Base-by-base conservation (phyloP, 2,888 invertebrate species). In the Hoplodrina ambigua region DNA sequence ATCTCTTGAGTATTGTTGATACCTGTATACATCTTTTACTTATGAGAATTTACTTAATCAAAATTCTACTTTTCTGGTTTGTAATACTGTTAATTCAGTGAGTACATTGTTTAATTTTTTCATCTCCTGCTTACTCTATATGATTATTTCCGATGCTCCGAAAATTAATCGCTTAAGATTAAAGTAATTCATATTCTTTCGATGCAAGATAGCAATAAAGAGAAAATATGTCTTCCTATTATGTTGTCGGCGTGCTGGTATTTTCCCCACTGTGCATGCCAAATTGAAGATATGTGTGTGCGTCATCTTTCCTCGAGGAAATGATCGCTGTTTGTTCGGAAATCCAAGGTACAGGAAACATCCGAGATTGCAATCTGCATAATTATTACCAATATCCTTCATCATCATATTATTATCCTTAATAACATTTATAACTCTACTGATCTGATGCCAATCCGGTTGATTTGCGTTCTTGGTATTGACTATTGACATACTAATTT, bases 1-100 rank as follows among this genome's bases (percentile, higher is more conserved):
- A 83, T 83, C 83, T 85, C 72, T 84, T 83, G 78, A 78, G 81
- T 85, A 84, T 82, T 80, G 81, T 75, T 82, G 79, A 78, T 87
- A 87, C 88, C 88, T 87, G 85, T 70, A 75, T 69, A 69, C 44
- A 30, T 68, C 52, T 72, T 78, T 65, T 49, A 58, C 58, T 75
- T 78, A 69, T 50, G 19, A 56, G 63, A 72, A 53, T 79, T 41
- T 25, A 69, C 33, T 37, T n/a, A 59, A 59, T 56, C 19, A 61
- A 61, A 52, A 67, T 69, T 69, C 13, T 60, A 13, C 44, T 58
- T 69, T 73, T 65, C 53, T 49, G 19, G 67, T 72, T 72, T 61
- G 33, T 62, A 56, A 30, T 56, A 60, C 63, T 69, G 30, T 20
- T 56, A 57, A 55, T 41, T 20, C 37, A 50, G n/a, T 19, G 53